Evolutionary conservation across 2,888 invertebrate genomes (phyloP).

Genomic region (Drosophila merina): DNA sequence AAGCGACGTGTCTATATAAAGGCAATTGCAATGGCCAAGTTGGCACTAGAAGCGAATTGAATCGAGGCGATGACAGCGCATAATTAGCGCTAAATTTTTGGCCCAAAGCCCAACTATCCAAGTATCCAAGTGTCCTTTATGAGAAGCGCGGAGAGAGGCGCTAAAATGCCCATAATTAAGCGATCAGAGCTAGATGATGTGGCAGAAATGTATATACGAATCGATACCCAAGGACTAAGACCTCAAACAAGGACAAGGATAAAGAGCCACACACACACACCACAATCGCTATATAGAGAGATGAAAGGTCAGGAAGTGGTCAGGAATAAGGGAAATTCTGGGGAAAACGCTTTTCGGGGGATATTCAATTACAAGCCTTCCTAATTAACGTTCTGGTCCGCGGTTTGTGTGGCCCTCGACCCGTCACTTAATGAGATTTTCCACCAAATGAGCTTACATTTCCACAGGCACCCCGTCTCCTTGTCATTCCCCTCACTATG

Average conservation of each 20-base stretch:
- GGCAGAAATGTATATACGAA: constrained; percentile 11
- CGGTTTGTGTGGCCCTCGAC: constrained; percentile 33
- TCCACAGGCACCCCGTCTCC: not conserved
- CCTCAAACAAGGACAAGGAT: not conserved
- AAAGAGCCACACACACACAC: constrained; percentile 3
- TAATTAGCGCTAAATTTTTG: constrained; percentile 40
- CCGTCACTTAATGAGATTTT: constrained; percentile 66
- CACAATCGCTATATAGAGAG: no score
- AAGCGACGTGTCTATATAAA: constrained; percentile 11
- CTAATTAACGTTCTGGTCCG: constrained; percentile 61
- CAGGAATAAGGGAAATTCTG: not conserved
- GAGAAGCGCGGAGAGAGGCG: not conserved
- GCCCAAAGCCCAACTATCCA: not conserved
- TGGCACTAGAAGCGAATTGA: constrained; percentile 18
- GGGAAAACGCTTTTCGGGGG: constrained; percentile 34
- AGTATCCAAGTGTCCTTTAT: not conserved
- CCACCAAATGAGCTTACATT: constrained; percentile 64
- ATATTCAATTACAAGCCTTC: constrained; percentile 65
- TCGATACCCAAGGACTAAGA: constrained; percentile 7
- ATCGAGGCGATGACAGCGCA: constrained; percentile 30
- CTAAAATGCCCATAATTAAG: constrained; percentile 22
- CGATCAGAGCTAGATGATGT: constrained; percentile 29
- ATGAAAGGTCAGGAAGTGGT: no score
- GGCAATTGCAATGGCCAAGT: constrained; percentile 1
- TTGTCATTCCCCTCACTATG: not conserved